Base-by-base conservation (phyloP, 2,113 vertebrate species). In the Nothocercus nigrocapillus region DNA sequence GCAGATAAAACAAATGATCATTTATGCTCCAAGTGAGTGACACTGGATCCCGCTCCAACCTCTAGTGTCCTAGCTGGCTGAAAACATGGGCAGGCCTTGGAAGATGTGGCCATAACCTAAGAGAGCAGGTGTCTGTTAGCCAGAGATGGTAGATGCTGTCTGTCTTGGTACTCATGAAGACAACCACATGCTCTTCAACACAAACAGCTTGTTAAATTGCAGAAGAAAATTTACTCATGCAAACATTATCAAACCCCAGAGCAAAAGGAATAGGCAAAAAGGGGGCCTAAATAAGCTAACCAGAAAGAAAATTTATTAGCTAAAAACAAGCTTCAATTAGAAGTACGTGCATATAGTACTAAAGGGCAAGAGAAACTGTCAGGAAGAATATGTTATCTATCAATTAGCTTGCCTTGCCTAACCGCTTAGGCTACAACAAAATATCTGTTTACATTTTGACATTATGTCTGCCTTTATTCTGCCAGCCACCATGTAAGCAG, bases 171-270 rank as follows among this genome's bases (percentile, higher is more conserved):
- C 53, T 90, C 38, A 53, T 90, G 51, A 76, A 89, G 75, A 75
- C 75, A 84, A 68, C 20, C 51, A 84, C 25, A 34, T 82, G 19
- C 88, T 93, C 28, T 76, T 91, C 84, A 75, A 75, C 34, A 82
- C 94, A 89, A 79, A 87, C 89, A 87, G 89, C 96, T 96, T 96
- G 92, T 95, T 94, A 95, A 95, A 93, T 94, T 93, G 38, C 96
- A 96, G 94, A 94, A 97, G 93, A 95, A 97, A 92, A 89, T 94
- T 93, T 86, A 36, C 69, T 54, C 18, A 54, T 54, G 36, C 34
- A 54, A 54, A 54, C 30, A 9, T 53, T 72, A 25, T 20, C 25
- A 73, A 40, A 14, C 18, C 25, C 38, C 17, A 27, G 93, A 90
- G 92, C 66, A 93, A 76, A 96, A 94, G 77, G 80, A 64, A 90